phyloP scores from a whole-genome alignment of 2,113 vertebrate species.

The Lampris megalopsis region DNA sequence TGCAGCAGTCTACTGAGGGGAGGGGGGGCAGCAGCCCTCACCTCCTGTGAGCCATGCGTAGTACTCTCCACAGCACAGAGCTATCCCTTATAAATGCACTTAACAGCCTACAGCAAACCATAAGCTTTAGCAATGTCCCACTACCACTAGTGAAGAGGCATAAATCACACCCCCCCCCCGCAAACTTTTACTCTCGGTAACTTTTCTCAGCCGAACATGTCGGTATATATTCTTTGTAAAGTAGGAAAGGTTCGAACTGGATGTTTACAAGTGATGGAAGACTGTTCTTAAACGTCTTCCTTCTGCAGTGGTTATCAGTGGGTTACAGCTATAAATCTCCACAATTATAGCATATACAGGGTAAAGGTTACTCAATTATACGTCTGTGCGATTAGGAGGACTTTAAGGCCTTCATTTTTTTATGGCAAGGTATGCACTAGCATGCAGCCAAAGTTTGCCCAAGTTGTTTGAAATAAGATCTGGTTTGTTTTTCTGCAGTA shows the following conservation, averaged over 20 bases:
- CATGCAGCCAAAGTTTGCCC: no score
- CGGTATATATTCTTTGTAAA: neutral
- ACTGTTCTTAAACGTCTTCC: conserved; percentile 4
- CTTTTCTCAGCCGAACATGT: neutral
- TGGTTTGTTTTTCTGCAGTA: no score
- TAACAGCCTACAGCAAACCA: conserved; percentile 11
- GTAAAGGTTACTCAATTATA: no score
- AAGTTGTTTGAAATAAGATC: no score
- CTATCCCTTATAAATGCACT: conserved; percentile 48
- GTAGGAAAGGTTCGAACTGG: conserved; percentile 33
- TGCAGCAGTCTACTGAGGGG: conserved; percentile 33
- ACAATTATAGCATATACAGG: no score
- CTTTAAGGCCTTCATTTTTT: no score
- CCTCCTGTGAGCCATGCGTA: conserved; percentile 36
- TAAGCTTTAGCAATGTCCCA: conserved; percentile 33
- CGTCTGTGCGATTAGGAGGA: no score
- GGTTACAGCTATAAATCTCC: no score
- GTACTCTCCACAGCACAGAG: conserved; percentile 60
- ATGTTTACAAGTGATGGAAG: conserved; percentile 2
- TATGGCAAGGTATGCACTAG: no score
- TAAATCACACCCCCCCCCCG: neutral
- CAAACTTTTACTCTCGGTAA: neutral
- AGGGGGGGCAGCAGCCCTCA: conserved; percentile 49
- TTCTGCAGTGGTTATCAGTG: no score
- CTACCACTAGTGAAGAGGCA: neutral